Evolutionary conservation across 2,888 invertebrate species (phyloP).

Genomic region (Caenorhabditis afra): DNA sequence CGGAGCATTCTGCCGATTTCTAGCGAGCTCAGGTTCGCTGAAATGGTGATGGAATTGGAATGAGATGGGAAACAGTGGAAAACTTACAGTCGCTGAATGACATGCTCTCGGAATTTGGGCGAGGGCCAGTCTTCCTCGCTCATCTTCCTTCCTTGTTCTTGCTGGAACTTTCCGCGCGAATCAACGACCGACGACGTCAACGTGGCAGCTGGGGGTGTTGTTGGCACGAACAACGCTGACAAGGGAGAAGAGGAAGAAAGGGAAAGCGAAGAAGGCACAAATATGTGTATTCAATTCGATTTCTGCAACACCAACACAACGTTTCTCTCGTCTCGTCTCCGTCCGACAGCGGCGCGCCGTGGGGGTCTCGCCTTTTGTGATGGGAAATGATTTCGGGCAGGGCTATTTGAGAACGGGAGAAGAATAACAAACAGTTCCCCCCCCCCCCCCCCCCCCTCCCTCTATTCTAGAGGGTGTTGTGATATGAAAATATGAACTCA

Average conservation of each 20-base stretch:
- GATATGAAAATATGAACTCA: not conserved
- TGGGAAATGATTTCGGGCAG: conserved; percentile 1
- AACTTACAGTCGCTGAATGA: conserved; percentile 78
- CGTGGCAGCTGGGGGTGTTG: conserved; percentile 42
- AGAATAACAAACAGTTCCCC: no score
- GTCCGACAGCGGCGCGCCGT: not conserved
- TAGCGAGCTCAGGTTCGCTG: conserved; percentile 79
- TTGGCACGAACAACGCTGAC: conserved; percentile 17
- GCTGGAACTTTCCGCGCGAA: conserved; percentile 47
- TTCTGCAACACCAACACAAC: conserved; percentile 12
- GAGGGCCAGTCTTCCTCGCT: conserved; percentile 80
- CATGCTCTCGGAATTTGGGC: conserved; percentile 79
- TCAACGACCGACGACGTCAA: conserved; percentile 57
- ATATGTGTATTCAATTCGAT: conserved; percentile 3
- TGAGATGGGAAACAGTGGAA: conserved; percentile 33
- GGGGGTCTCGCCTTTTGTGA: conserved; percentile 2
- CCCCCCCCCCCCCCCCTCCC: no score
- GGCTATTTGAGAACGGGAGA: no score
- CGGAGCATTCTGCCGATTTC: conserved; percentile 80
- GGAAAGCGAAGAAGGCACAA: no score
- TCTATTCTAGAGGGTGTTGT: no score
- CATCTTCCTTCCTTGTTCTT: conserved; percentile 63
- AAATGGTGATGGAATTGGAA: conserved; percentile 27
- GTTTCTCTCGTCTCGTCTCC: not conserved
- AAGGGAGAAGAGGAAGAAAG: no score